Percentiles rank a stretch among this genome's conserved stretches.
These are phyloP conservation scores for Bovichtus variegatus DNA, from an alignment of 2,797 vertebrate species.

Conservation along the genomic window DNA sequence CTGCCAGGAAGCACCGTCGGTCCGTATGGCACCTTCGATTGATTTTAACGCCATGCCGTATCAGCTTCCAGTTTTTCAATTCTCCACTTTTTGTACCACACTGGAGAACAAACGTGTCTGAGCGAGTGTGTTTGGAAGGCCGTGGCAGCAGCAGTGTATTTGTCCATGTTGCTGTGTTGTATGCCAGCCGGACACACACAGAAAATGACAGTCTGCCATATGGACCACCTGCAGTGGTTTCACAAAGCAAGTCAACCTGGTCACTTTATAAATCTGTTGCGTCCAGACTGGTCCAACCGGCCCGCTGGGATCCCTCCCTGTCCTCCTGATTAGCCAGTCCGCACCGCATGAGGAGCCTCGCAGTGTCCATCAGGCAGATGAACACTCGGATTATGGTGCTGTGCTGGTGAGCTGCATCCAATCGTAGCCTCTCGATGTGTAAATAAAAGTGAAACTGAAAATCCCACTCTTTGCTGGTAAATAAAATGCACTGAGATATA, in stretches of 20 bases:
- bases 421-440: constrained; percentile 22
- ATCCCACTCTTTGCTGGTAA: constrained; percentile 29
- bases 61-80: not conserved
- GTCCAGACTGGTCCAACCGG: constrained; percentile 55
- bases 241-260: constrained; percentile 70
- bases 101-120: constrained; percentile 27
- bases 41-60: not conserved
- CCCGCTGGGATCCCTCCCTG: constrained; percentile 58
- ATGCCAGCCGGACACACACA: constrained; percentile 42
- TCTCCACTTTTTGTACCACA: not conserved
- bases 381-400: constrained; percentile 44
- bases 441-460: constrained; percentile 43
- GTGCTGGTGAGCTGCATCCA: constrained; percentile 39
- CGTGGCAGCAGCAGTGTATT: not conserved
- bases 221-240: constrained; percentile 68
- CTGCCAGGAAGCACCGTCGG: not conserved
- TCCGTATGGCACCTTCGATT: not conserved
- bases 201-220: constrained; percentile 70
- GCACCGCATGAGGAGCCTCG: constrained; percentile 40
- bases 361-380: constrained; percentile 49
- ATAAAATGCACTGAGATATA: constrained; percentile 31
- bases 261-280: constrained; percentile 72
- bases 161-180: not conserved
- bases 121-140: not conserved
- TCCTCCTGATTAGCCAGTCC: constrained; percentile 62